These are phyloP conservation scores for Danio rerio DNA, from an alignment of 2,113 vertebrate species.

Conservation along the genomic window DNA sequence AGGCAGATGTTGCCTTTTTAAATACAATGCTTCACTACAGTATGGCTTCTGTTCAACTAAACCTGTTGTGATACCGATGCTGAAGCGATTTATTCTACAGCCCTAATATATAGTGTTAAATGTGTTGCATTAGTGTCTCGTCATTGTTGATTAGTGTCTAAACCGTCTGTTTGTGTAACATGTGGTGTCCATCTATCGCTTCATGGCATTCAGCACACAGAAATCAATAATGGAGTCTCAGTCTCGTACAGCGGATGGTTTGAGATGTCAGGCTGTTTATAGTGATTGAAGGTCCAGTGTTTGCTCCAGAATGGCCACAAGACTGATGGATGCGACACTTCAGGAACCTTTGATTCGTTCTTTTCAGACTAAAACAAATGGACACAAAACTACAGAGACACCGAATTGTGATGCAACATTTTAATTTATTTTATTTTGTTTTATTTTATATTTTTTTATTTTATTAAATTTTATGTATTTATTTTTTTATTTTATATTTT, in stretches of 20 bases:
- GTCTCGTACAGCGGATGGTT: background rate
- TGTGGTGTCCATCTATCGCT: background rate
- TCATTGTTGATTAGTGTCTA: no score
- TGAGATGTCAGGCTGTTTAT: background rate
- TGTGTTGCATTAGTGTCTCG: background rate
- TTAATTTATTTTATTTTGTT: no score
- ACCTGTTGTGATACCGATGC: no score
- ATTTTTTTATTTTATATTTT: no score
- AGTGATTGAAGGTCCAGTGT: background rate
- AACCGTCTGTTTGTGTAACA: background rate
- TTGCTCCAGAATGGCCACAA: background rate
- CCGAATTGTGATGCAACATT: no score
- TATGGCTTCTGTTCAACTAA: no score
- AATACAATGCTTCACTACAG: no score
- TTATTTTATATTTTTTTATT: no score
- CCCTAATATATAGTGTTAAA: background rate
- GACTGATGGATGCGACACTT: constrained; percentile 22
- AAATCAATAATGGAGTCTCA: background rate
- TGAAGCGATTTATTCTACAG: no score
- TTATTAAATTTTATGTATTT: no score
- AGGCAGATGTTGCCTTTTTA: no score
- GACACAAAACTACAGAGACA: no score
- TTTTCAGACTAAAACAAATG: background rate
- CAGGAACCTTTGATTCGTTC: constrained; percentile 4
- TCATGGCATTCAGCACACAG: background rate